Percentiles rank a stretch among this genome's conserved stretches.
These are phyloP conservation scores for Tetrax tetrax DNA, from an alignment of 2,113 vertebrate genomes.

Conservation along the genomic window DNA sequence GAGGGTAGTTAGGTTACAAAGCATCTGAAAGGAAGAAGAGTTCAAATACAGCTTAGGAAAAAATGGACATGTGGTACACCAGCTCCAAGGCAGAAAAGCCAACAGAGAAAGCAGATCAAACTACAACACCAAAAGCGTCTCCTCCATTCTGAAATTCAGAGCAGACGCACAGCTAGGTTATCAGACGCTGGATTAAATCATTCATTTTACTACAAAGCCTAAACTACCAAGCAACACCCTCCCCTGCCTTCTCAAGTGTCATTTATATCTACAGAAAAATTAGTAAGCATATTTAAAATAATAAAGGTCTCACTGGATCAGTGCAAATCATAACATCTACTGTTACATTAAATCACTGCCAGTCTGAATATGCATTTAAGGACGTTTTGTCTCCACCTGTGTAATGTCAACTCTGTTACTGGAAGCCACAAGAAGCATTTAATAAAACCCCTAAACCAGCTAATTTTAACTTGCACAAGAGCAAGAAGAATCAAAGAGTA, in stretches of 20 bases:
- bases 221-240: background rate
- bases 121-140: background rate
- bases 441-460: background rate
- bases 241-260: background rate
- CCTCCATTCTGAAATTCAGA: background rate
- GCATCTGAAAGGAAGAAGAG: conserved; percentile 61
- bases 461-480: background rate
- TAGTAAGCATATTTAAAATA: background rate
- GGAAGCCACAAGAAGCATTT: background rate
- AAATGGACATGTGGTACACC: conserved; percentile 58
- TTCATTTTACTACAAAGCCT: background rate
- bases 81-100: conserved; percentile 25
- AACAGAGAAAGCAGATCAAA: conserved; percentile 16
- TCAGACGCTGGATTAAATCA: background rate
- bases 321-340: background rate
- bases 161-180: background rate
- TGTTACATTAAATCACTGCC: background rate
- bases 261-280: background rate
- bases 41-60: conserved; percentile 63
- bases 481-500: background rate
- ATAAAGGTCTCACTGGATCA: background rate
- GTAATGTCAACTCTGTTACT: background rate
- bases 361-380: background rate
- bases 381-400: background rate
- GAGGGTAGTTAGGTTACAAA: conserved; percentile 69